Evolutionary conservation across 2,797 vertebrate genomes (phyloP), one percentile per base, ranked within the genome.

Genomic region (Siniperca undulata): DNA sequence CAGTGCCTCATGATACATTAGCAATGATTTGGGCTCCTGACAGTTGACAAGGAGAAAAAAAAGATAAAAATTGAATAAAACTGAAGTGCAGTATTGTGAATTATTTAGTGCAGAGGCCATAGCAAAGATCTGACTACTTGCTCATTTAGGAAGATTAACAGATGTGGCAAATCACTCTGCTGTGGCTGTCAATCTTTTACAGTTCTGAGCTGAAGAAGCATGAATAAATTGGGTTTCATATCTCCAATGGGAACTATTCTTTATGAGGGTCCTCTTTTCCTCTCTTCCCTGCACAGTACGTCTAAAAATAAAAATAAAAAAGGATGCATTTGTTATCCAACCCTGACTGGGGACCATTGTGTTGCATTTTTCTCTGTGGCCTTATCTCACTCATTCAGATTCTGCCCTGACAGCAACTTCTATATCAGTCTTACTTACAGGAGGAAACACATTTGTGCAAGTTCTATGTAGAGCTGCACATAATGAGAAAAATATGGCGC

Each of bases 141-240:
- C 91, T 93, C 94, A 93, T 95, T 95, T 92, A 88, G 86, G 75
- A 92, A 94, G 95, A 96, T 96, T 94, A 95, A 94, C 91, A 89
- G 77, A 88, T 87, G 88, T 80, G 91, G 91, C 91, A 93, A 94
- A 95, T 94, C 93, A 92, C 86, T 91, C 85, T 78, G 83, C 88
- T 92, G 36, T 36, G 36, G 5, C 36, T 36, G 92, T 94, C 93
- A 94, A 89, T 95, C 91, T 89, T 89, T 91, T 88, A 86, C 89
- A 89, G 80, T 84, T 88, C 88, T 50, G 46, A 87, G 89, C 86
- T 70, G 78, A 89, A 86, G 82, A 89, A 92, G 78, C 78, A 80
- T 92, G 93, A 93, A 94, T 94, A 94, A 95, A 94, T 95, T 66
- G 55, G 74, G 79, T 91, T 93, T 93, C 86, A 83, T 89, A 93